Conservation (phyloP, 2,797 vertebrate species). For the Arremon brunneinucha region DNA sequence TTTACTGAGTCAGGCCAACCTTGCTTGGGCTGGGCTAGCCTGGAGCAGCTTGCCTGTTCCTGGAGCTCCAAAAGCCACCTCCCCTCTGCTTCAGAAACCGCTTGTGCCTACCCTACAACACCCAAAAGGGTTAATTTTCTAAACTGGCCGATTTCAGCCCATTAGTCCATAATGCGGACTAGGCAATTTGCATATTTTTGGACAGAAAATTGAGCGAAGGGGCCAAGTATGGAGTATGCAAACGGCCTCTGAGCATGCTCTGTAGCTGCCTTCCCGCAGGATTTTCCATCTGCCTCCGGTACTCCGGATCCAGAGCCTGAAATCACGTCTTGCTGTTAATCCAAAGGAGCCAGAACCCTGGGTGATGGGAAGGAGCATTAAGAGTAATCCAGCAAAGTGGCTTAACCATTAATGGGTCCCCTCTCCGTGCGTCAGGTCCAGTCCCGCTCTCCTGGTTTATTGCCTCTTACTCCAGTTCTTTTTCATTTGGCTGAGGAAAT, state of each 20-base stretch:
- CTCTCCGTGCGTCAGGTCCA: conserved; percentile 55
- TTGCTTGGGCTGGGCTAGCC: not conserved
- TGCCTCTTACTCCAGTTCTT: conserved; percentile 56
- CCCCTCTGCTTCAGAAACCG: not conserved
- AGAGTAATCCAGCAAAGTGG: conserved; percentile 64
- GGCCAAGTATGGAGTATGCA: conserved; percentile 61
- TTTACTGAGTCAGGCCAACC: not conserved
- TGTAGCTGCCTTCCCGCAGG: conserved; percentile 48
- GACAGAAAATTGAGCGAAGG: conserved; percentile 47
- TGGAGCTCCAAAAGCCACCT: not conserved
- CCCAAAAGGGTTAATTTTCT: conserved; percentile 61
- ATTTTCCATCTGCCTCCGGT: conserved; percentile 59
- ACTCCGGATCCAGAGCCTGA: conserved; percentile 62
- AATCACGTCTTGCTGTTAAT: conserved; percentile 64
- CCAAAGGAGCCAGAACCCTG: conserved; percentile 61
- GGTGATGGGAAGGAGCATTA: conserved; percentile 61
- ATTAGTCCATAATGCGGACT: conserved; percentile 66
- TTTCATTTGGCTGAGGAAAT: conserved; percentile 76
- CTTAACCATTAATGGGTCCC: conserved; percentile 64
- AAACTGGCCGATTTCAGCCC: conserved; percentile 48
- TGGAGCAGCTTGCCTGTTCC: not conserved
- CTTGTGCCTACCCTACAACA: not conserved
- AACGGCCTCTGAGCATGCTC: conserved; percentile 62
- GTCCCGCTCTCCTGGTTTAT: conserved; percentile 58
- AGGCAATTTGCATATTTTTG: conserved; percentile 72